Conservation (phyloP, 2,888 invertebrate species). For the Lypha dubia region DNA sequence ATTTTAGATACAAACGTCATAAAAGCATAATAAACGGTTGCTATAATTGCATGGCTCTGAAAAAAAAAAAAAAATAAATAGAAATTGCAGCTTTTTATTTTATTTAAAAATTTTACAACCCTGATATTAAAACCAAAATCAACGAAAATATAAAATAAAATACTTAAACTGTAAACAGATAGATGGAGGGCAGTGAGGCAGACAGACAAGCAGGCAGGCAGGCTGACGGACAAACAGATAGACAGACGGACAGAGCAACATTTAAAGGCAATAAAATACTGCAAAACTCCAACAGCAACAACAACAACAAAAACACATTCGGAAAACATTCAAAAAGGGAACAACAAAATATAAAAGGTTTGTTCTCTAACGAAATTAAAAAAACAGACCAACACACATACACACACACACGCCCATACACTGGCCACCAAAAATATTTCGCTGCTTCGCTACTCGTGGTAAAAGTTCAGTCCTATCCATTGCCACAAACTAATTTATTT, state of each 20-base stretch:
- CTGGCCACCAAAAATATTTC: background rate
- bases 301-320: no score
- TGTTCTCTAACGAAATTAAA: conserved; percentile 17
- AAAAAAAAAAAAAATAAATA: conserved; percentile 19
- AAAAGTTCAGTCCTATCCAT: conserved; percentile 15
- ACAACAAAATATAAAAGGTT: conserved; percentile 25
- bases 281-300: conserved; percentile 9
- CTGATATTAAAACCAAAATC: conserved; percentile 51
- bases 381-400: background rate
- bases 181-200: background rate
- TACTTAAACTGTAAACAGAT: conserved; percentile 21
- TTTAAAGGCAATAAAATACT: conserved; percentile 57
- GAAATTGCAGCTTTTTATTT: conserved; percentile 59
- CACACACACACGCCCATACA: background rate
- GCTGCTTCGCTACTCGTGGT: background rate
- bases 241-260: conserved; percentile 16
- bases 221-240: conserved; percentile 9
- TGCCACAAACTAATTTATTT: conserved; percentile 69
- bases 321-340: conserved; percentile 15
- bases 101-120: conserved; percentile 61
- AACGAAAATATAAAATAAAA: conserved; percentile 28
- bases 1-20: conserved; percentile 64
- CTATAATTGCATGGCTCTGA: conserved; percentile 59
- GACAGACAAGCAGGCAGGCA: background rate
- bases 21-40: conserved; percentile 70